These are phyloP conservation scores for Apostichopus parvimensis DNA, from an alignment of 35 echinoderm and acorn worm genomes.

Conservation along the genomic window DNA sequence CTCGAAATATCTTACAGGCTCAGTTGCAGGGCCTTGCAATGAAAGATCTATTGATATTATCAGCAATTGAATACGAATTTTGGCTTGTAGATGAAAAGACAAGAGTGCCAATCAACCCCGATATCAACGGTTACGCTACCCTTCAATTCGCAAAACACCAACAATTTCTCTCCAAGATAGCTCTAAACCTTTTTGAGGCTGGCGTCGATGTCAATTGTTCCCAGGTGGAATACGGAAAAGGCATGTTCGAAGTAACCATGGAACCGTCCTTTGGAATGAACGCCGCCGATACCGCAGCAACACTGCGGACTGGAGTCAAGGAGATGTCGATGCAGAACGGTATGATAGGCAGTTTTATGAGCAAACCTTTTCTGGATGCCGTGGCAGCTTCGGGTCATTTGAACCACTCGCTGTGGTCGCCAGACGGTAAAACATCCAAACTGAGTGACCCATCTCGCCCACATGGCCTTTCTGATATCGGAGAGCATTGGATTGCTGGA, in stretches of 20 bases:
- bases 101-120: slow-evolving; percentile 53
- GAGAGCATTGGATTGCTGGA: slow-evolving; percentile 54
- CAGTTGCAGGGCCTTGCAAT: slow-evolving; percentile 56
- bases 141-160: slow-evolving; percentile 43
- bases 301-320: slow-evolving; percentile 46
- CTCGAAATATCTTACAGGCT: slow-evolving; percentile 42
- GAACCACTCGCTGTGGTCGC: slow-evolving; percentile 48
- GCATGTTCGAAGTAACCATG: slow-evolving; percentile 43
- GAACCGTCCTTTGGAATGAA: slow-evolving; percentile 55
- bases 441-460: not conserved
- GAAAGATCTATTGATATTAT: slow-evolving; percentile 52
- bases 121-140: slow-evolving; percentile 42
- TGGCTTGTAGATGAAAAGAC: slow-evolving; percentile 61
- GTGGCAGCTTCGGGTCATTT: not conserved
- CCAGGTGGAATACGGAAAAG: slow-evolving; percentile 17
- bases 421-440: slow-evolving; percentile 17
- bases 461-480: slow-evolving; percentile 6
- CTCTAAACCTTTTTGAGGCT: slow-evolving; percentile 26
- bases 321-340: slow-evolving; percentile 49
- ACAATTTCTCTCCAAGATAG: not conserved
- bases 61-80: slow-evolving; percentile 52
- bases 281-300: slow-evolving; percentile 57
- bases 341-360: slow-evolving; percentile 55
- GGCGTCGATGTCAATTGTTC: slow-evolving; percentile 51
- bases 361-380: slow-evolving; percentile 33